A percentile compares a stretch with the other conserved stretches of the same genome.
These are phyloP conservation scores for Caenorhabditis imperialis DNA, from an alignment of 2,888 invertebrate species.

Conservation along the genomic window DNA sequence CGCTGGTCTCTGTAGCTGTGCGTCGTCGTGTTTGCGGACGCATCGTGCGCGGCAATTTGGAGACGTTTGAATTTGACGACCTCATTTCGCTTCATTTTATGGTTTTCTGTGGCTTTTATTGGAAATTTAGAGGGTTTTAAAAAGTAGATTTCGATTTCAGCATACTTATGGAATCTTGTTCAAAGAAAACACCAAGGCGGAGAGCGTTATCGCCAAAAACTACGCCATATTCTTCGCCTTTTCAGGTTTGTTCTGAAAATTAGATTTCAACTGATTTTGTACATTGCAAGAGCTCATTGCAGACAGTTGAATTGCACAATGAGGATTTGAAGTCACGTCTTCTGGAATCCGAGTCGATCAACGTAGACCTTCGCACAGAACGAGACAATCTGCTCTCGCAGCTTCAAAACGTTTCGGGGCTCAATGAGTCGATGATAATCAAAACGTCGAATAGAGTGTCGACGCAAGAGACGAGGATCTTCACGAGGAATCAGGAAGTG, in stretches of 20 bases:
- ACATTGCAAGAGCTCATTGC: neutral
- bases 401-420: conserved; percentile 17
- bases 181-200: conserved; percentile 27
- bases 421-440: conserved; percentile 45
- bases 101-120: no score
- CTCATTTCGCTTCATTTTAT: neutral
- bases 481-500: conserved; percentile 17
- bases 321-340: conserved; percentile 18
- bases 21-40: conserved; percentile 6
- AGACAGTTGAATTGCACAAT: conserved; percentile 19
- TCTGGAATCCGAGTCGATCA: conserved; percentile 19
- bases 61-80: neutral
- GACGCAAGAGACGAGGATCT: conserved; percentile 40
- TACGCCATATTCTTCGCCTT: conserved; percentile 32
- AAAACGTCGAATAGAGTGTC: conserved; percentile 38
- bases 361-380: conserved; percentile 12
- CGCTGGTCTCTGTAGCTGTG: neutral
- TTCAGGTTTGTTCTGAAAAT: no score
- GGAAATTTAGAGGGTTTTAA: no score
- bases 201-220: conserved; percentile 33
- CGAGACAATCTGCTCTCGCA: conserved; percentile 19
- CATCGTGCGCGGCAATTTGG: neutral
- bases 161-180: neutral
- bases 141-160: no score
- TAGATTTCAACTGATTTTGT: neutral